Percentiles rank a stretch among this genome's conserved stretches.
These are phyloP conservation scores for Dolichallabes microphthalmus DNA, from an alignment of 2,113 vertebrate species.

Conservation along the genomic window DNA sequence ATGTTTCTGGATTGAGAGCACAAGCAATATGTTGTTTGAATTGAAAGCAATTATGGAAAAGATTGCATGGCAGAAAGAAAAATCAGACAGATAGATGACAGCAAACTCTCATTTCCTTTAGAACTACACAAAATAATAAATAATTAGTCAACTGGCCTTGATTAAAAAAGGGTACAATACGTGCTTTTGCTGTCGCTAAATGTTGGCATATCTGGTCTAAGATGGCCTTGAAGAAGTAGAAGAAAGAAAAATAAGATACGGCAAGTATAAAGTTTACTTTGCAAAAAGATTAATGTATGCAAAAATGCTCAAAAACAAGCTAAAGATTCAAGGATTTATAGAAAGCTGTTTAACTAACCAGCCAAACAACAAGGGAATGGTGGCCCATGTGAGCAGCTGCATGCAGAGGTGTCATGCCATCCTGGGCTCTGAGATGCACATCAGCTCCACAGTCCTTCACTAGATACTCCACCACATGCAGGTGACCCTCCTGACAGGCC, in stretches of 20 bases:
- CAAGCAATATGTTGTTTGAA: background rate
- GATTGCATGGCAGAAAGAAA: background rate
- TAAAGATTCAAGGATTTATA: background rate
- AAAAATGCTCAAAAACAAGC: background rate
- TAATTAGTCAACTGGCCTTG: background rate
- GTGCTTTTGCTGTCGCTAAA: background rate
- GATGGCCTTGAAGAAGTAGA: background rate
- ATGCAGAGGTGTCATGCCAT: constrained; percentile 82
- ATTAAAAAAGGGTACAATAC: background rate
- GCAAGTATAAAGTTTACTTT: background rate
- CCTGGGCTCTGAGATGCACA: constrained; percentile 74
- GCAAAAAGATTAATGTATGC: background rate
- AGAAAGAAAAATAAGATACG: background rate
- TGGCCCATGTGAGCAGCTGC: constrained; percentile 81
- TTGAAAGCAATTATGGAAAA: background rate
- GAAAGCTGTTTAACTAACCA: constrained; percentile 67
- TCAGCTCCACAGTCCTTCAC: constrained; percentile 75
- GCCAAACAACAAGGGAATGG: constrained; percentile 76
- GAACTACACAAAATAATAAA: background rate
- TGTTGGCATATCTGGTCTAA: background rate
- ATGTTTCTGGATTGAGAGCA: background rate
- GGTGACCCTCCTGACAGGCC: constrained; percentile 84
- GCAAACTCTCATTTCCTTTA: background rate
- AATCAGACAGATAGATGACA: background rate
- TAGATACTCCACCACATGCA: constrained; percentile 76